These are phyloP conservation scores for Nycticorax nycticorax DNA, from an alignment of 2,113 vertebrate genomes.

Conservation along the genomic window DNA sequence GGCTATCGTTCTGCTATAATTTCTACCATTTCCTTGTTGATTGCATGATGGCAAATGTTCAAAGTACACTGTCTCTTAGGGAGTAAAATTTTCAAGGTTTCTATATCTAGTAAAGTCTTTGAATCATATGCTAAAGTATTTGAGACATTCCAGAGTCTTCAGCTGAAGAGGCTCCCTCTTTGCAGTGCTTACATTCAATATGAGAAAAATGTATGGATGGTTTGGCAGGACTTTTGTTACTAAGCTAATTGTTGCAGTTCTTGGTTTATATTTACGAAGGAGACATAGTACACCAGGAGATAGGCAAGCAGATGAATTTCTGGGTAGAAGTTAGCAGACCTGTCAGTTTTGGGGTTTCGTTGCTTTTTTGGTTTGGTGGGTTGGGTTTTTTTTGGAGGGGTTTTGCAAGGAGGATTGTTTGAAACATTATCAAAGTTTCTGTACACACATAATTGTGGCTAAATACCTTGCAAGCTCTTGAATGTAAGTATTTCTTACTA, in stretches of 20 bases:
- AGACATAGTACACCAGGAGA: neutral
- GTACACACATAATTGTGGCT: neutral
- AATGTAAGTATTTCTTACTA: neutral
- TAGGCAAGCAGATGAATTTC: neutral
- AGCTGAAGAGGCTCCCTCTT: neutral
- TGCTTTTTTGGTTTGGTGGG: neutral
- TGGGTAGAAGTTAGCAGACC: neutral
- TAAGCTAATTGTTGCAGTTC: neutral
- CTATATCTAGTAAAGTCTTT: neutral
- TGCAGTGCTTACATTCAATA: neutral
- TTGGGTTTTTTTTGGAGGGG: neutral
- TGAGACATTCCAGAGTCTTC: constrained; percentile 38
- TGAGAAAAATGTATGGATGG: neutral
- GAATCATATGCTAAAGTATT: neutral
- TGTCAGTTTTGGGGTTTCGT: neutral
- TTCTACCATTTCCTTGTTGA: neutral
- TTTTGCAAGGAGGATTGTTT: neutral
- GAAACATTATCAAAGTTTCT: neutral
- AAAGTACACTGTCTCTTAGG: neutral
- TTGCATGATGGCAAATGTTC: neutral
- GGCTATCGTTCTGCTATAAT: neutral
- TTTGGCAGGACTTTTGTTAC: neutral
- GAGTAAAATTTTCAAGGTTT: neutral
- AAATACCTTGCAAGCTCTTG: neutral
- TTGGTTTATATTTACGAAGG: neutral